Evolutionary conservation across 2,797 vertebrate genomes (phyloP), one percentile per base, ranked within the genome.

Genomic region (Pelodytes ibericus): DNA sequence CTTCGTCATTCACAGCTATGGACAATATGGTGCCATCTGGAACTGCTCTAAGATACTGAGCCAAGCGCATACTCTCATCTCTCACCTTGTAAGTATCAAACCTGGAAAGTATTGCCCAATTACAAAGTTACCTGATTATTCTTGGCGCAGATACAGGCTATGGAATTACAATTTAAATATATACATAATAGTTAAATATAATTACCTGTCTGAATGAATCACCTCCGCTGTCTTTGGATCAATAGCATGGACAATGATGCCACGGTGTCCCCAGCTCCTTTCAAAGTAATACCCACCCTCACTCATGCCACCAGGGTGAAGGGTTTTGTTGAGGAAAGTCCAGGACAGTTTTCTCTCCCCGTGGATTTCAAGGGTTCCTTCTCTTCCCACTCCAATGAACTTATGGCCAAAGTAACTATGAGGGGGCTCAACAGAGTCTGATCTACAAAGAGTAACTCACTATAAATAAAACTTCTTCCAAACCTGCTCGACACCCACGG

Each of bases 41-140:
- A 71, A 96, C 90, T 0, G 78, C 75, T 0, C 91, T 90, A 84
- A 99, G 81, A 20, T 95, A 97, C 77, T 93, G 90, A n/a, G 89
- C 91, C 70, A 99, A 91, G 0, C 96, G 94, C 1, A 86, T 80
- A 8, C 96, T 98, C 85, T 98, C 97, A 3, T 94, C 92, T 84
- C 94, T 94, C 80, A 93, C 93, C 68, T 91, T 92, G 70, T 98
- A 98, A 0, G 97, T 99, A 84, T 99, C 97, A 80, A 99, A 99
- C 84, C 96, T 98, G 65, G n/a, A 9, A 44, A 44, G 41, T 44
- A 16, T 36, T 5, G 13, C 33, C 33, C 0, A 20, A 56, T 11
- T 36, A 36, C 13, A 36, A 36, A 36, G 7, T 44, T 44, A 10
- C 13, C 13, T 44, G 13, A 44, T 3, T 11, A 7, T 15, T 13